Evolutionary conservation across 2,113 vertebrate species (phyloP).

Genomic region (Zosterops hypoxanthus): DNA sequence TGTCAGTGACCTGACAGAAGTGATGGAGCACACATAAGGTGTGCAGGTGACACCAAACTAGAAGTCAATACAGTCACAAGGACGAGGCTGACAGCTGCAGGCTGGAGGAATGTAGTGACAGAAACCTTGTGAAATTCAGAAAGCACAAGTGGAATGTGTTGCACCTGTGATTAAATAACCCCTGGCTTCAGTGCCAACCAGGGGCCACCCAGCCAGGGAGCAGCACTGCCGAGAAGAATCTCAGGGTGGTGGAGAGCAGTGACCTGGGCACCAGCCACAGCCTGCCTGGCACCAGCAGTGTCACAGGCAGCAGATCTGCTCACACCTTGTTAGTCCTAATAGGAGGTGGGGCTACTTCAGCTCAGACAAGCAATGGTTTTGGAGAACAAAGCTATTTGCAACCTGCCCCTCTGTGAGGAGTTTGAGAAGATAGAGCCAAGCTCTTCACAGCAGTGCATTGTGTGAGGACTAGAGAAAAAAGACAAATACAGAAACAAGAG

Average conservation of each 20-base stretch:
- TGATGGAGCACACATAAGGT: rapidly evolving
- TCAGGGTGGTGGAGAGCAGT: neutral
- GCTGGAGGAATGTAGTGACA: neutral
- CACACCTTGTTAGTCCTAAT: neutral
- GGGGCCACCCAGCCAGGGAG: neutral
- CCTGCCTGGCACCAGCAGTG: neutral
- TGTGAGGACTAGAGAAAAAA: neutral
- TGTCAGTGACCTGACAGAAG: neutral
- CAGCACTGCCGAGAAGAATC: neutral
- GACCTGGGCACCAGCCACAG: neutral
- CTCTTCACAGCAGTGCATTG: neutral
- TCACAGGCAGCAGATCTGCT: neutral
- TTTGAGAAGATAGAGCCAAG: neutral
- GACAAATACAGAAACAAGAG: neutral
- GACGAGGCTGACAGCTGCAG: neutral
- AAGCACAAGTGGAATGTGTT: neutral
- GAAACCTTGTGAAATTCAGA: neutral
- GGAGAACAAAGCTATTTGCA: neutral
- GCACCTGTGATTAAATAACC: neutral
- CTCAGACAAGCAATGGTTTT: neutral
- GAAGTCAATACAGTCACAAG: neutral
- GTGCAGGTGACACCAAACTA: neutral
- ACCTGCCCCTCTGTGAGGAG: neutral
- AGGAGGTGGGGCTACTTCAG: neutral
- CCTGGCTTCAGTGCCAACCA: neutral